phyloP scores from a whole-genome alignment of 2,113 vertebrate species.

The Xerus inauris region DNA sequence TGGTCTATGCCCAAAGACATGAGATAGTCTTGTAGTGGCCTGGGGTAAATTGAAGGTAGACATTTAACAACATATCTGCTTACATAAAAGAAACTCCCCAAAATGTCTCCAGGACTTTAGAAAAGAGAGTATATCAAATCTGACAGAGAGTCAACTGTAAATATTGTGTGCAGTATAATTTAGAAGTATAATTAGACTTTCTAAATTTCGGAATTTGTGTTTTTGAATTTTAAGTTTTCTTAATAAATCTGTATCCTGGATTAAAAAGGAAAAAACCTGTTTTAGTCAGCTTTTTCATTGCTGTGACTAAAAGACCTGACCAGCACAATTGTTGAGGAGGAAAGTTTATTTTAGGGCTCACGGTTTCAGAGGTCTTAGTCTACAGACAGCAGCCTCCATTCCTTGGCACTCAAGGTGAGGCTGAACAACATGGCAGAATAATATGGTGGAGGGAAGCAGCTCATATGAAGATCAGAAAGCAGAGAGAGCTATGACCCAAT shows the following conservation, averaged over 20 bases:
- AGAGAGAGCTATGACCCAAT: too few relatives aligned
- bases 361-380: too few relatives aligned
- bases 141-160: background rate
- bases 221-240: conserved; percentile 21
- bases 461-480: too few relatives aligned
- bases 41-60: background rate
- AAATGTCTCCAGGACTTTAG: background rate
- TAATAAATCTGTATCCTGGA: background rate
- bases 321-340: too few relatives aligned
- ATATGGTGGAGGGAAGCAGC: too few relatives aligned
- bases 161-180: background rate
- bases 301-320: too few relatives aligned
- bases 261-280: too few relatives aligned
- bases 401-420: too few relatives aligned
- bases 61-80: background rate
- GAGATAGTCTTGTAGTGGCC: background rate
- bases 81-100: background rate
- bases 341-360: too few relatives aligned
- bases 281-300: too few relatives aligned
- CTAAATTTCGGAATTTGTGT: background rate
- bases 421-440: too few relatives aligned
- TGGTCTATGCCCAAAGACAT: background rate
- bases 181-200: conserved; percentile 1
- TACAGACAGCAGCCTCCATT: too few relatives aligned
- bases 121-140: background rate